These are phyloP conservation scores for Pelvicachromis taeniatus DNA, from an alignment of 2,113 vertebrate species.

Conservation along the genomic window DNA sequence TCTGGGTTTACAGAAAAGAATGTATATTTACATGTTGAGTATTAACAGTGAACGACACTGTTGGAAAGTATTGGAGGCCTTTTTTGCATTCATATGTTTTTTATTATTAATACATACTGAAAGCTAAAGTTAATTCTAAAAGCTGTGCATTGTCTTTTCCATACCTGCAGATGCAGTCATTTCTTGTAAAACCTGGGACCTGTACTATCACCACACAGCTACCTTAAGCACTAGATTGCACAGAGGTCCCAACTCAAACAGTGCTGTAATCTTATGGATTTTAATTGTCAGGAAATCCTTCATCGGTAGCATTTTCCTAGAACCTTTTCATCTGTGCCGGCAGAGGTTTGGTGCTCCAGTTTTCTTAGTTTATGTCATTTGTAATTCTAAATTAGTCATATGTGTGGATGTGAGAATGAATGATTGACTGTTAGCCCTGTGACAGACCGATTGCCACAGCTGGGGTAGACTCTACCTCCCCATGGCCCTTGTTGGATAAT, in stretches of 20 bases:
- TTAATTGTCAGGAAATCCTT: background rate
- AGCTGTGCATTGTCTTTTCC: background rate
- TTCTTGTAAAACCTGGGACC: background rate
- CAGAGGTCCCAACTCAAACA: background rate
- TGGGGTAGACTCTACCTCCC: background rate
- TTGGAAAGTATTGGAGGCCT: fast-evolving
- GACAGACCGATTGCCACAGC: background rate
- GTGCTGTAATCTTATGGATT: background rate
- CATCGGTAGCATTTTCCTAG: background rate
- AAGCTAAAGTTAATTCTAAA: background rate
- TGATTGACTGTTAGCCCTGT: background rate
- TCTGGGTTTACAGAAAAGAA: background rate
- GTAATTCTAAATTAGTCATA: background rate
- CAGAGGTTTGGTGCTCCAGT: background rate
- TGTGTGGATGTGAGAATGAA: background rate
- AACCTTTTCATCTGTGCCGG: background rate
- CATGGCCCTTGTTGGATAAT: background rate
- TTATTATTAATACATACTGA: background rate
- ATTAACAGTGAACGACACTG: background rate
- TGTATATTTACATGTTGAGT: background rate
- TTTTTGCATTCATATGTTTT: background rate
- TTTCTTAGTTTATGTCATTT: background rate
- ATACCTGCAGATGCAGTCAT: background rate
- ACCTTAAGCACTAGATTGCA: background rate
- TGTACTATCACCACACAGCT: background rate